Conservation (phyloP, 2,113 vertebrate genomes). For the Scalopus aquaticus region DNA sequence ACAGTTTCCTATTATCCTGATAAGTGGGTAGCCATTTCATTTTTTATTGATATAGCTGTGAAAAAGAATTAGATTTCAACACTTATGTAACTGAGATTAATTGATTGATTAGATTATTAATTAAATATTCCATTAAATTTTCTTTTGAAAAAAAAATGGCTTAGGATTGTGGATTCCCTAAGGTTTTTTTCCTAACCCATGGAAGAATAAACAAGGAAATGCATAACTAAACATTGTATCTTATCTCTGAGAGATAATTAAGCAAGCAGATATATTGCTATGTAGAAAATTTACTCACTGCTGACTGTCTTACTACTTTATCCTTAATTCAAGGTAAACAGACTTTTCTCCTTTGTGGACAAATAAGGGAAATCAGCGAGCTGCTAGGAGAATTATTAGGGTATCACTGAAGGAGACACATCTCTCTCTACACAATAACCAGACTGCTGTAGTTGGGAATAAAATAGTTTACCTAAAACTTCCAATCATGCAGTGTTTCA, state of each 20-base stretch:
- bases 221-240: conserved; percentile 83
- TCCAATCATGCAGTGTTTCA: conserved; percentile 77
- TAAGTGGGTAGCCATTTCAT: conserved; percentile 83
- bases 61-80: conserved; percentile 85
- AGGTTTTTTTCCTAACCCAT: conserved; percentile 77
- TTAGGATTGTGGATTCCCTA: conserved; percentile 80
- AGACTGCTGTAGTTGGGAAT: conserved; percentile 71
- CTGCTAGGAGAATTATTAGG: background rate
- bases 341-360: background rate
- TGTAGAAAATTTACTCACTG: conserved; percentile 67
- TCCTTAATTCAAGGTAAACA: background rate
- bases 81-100: conserved; percentile 86
- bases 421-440: background rate
- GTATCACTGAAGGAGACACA: background rate
- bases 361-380: background rate
- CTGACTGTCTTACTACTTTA: conserved; percentile 42
- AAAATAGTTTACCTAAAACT: conserved; percentile 80
- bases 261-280: conserved; percentile 62
- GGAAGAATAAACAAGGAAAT: conserved; percentile 87
- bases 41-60: conserved; percentile 83
- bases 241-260: conserved; percentile 85
- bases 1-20: conserved; percentile 77
- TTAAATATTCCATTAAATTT: conserved; percentile 88
- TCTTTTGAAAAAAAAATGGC: conserved; percentile 80
- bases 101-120: conserved; percentile 91